Evolutionary conservation across 2,888 invertebrate species (phyloP), one percentile per base, ranked within the genome.

Genomic region (Chironomus riparius): DNA sequence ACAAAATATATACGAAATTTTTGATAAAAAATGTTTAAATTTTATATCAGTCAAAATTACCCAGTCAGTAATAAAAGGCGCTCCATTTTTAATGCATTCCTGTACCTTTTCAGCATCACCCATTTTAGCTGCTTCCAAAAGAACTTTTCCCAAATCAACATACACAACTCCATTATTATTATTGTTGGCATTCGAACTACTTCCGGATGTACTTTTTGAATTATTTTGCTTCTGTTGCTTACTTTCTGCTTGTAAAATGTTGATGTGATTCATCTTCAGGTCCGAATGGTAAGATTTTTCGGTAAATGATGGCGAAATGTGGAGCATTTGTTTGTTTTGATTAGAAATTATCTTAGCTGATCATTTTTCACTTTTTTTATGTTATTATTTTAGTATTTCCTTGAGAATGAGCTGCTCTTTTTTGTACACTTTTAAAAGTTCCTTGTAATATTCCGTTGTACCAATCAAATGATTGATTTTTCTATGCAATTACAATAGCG

Each of bases 51-150:
- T 50, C 48, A 72, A 24, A 81, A 83, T 81, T 85, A 95, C 95
- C 95, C 96, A 96, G 84, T 97, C 96, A 2, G 95, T 91, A 10
- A 93, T 92, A 81, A 97, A 95, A 28, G 96, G 95, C 69, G 96
- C 95, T 70, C 97, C 96, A 83, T 90, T 89, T 38, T 89, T 88
- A 88, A 97, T 90, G 77, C 96, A 88, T 68, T 89, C 87, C 77
- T 91, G 87, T 22, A 96, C 93, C 78, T 89, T 88, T 77, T 88
- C 87, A 3, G 92, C 88, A 82, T 94, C 90, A 1, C 95, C 95
- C 78, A 90, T 89, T 79, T 90, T 88, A 62, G 95, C 91, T 75
- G 91, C 91, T 81, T 91, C 88, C 79, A 97, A 85, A 80, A 97
- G 86, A 77, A 91, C 88, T 80, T 95, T 95, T 15, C 97, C 96